phyloP scores from a whole-genome alignment of 2,888 invertebrate species.

The Scelioninae gen. 1 region DNA sequence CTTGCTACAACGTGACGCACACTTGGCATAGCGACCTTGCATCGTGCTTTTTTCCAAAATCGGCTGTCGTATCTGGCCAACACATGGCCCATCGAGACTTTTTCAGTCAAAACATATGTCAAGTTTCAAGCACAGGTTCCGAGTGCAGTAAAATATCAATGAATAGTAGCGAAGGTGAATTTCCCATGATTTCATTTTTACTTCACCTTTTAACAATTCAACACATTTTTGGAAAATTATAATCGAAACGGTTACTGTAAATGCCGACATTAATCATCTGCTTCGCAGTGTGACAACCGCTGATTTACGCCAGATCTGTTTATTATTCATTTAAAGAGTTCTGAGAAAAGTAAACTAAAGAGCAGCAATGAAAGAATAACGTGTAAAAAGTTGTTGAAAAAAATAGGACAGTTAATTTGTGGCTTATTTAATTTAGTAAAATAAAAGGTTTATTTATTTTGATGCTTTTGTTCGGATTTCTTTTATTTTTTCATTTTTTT shows the following conservation, averaged over 20 bases:
- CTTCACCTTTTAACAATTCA: slow-evolving; percentile 20
- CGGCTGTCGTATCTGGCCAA: slow-evolving; percentile 48
- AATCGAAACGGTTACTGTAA: slow-evolving; percentile 15
- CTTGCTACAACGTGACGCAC: slow-evolving; percentile 56
- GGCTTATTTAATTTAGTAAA: too few species aligned
- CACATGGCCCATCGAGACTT: slow-evolving; percentile 39
- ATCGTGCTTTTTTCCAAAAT: slow-evolving; percentile 43
- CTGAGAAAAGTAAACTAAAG: too few species aligned
- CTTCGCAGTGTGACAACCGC: too few species aligned
- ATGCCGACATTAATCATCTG: too few species aligned
- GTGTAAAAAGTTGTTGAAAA: too few species aligned
- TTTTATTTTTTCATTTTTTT: too few species aligned
- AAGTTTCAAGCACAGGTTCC: slow-evolving; percentile 29
- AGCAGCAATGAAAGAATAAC: too few species aligned
- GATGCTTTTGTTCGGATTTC: too few species aligned
- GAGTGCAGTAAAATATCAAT: slow-evolving; percentile 2
- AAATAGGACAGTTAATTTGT: too few species aligned
- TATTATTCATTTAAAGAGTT: too few species aligned
- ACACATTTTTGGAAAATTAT: slow-evolving; percentile 32
- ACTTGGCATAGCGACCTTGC: slow-evolving; percentile 58
- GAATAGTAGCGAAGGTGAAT: slow-evolving; percentile 55
- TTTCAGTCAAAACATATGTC: slow-evolving; percentile 35
- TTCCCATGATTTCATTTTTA: slow-evolving; percentile 7
- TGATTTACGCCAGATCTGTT: too few species aligned
- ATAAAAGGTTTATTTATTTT: too few species aligned